These are phyloP conservation scores for Asbolus verrucosus DNA, from an alignment of 1,140 invertebrate species.

Conservation along the genomic window DNA sequence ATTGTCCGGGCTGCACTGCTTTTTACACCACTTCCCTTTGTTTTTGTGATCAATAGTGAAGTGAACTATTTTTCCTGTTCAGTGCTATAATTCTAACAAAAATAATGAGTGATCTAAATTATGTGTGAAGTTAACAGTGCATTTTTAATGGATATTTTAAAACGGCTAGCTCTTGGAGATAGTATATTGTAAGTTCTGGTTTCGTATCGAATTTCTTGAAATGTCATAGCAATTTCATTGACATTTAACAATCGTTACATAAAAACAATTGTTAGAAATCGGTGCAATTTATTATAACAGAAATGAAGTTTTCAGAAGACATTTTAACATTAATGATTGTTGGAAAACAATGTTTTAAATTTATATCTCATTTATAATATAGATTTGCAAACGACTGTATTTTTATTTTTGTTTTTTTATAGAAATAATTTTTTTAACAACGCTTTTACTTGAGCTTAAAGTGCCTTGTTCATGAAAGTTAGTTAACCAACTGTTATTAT, in stretches of 20 bases:
- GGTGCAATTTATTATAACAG: no score
- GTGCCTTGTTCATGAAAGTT: no score
- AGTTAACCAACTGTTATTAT: no score
- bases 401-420: no score
- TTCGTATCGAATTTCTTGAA: neutral
- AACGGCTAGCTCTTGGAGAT: neutral
- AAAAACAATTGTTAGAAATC: no score
- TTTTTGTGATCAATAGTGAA: neutral
- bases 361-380: no score
- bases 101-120: slow-evolving; percentile 37
- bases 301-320: no score
- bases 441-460: no score
- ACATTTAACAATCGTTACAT: neutral
- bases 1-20: neutral
- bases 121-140: slow-evolving; percentile 37
- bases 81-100: neutral
- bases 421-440: no score
- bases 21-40: neutral
- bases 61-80: neutral
- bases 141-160: slow-evolving; percentile 36
- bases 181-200: slow-evolving; percentile 24
- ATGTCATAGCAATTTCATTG: neutral
- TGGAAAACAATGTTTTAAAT: no score
- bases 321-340: no score
- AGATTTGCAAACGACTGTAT: no score